Conservation (phyloP, 2,113 vertebrate species). For the Argyrosomus japonicus region DNA sequence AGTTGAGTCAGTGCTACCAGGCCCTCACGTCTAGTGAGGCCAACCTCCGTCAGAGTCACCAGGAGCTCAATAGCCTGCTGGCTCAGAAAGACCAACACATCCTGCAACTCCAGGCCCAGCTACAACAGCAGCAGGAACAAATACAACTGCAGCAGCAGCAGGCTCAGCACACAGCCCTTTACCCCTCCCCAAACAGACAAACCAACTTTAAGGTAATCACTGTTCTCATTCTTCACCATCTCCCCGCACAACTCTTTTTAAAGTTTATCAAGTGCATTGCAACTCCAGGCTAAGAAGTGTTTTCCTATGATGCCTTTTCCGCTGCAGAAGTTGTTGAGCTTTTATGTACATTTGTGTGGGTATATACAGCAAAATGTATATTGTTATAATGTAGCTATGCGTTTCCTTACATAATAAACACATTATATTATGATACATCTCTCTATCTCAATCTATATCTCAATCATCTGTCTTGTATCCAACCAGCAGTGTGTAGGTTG, state of each 20-base stretch:
- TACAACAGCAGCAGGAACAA: constrained; percentile 79
- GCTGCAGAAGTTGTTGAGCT: constrained; percentile 25
- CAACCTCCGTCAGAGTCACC: constrained; percentile 85
- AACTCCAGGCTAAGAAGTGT: constrained; percentile 3
- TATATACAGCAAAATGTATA: constrained; percentile 1
- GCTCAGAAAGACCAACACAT: constrained; percentile 87
- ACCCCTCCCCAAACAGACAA: constrained; percentile 68
- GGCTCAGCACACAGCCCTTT: constrained; percentile 47
- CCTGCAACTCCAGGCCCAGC: constrained; percentile 85
- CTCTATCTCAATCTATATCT: neutral
- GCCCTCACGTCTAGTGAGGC: constrained; percentile 86
- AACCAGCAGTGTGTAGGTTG: constrained; percentile 41
- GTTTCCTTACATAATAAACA: constrained; percentile 10
- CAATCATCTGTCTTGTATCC: constrained; percentile 24
- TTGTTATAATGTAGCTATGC: neutral
- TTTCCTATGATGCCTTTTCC: constrained; percentile 10
- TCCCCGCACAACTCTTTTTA: constrained; percentile 11
- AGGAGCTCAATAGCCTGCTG: constrained; percentile 85
- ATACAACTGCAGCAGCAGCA: constrained; percentile 73
- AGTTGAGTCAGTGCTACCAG: constrained; percentile 91
- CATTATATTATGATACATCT: constrained; percentile 9
- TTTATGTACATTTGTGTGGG: constrained; percentile 36
- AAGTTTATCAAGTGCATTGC: constrained; percentile 20
- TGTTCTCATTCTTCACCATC: neutral
- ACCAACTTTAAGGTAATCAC: constrained; percentile 79